A percentile compares a stretch with the other conserved stretches of the same genome.
phyloP scores from a whole-genome alignment of 1,140 invertebrate species.

The Nasonia vitripennis region DNA sequence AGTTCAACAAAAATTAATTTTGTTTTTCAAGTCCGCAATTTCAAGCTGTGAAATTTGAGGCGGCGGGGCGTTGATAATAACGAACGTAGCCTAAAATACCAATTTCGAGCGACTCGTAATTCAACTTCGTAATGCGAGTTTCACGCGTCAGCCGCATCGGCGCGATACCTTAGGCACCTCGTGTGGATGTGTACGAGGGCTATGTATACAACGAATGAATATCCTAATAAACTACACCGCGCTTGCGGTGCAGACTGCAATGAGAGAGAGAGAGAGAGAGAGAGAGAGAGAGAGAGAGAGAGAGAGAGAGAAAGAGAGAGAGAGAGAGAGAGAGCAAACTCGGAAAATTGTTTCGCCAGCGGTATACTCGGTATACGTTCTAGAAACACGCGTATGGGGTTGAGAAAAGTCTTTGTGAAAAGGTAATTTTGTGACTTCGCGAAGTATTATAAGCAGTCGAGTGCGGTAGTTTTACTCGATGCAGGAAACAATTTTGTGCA shows the following conservation, averaged over 20 bases:
- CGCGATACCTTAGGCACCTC: not conserved
- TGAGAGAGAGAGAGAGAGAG: not conserved
- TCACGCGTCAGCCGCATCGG: not conserved
- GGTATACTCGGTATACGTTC: not conserved
- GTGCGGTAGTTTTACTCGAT: not conserved
- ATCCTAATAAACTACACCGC: conserved; percentile 41
- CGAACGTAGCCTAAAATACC: not conserved
- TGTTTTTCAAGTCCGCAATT: not conserved
- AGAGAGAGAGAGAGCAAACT: not conserved
- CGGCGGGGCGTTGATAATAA: not conserved
- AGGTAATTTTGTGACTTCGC: not conserved
- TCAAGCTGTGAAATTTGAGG: not conserved
- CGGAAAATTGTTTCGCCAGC: conserved; percentile 20
- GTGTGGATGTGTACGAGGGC: not conserved
- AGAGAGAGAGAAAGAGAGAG: too few species aligned
- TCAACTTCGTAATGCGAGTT: conserved; percentile 31
- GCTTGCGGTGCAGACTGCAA: not conserved
- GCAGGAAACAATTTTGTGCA: too few species aligned
- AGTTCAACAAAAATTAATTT: too few species aligned
- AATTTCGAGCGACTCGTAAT: conserved; percentile 22
- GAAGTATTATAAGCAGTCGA: too few species aligned
- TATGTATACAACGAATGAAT: conserved; percentile 21
- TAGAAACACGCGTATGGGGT: not conserved
- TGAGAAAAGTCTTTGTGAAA: not conserved
- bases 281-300: too few species aligned